Evolutionary conservation across 2,797 vertebrate genomes (phyloP), one percentile per base, ranked within the genome.

Genomic region (Pseudochirops corinnae): DNA sequence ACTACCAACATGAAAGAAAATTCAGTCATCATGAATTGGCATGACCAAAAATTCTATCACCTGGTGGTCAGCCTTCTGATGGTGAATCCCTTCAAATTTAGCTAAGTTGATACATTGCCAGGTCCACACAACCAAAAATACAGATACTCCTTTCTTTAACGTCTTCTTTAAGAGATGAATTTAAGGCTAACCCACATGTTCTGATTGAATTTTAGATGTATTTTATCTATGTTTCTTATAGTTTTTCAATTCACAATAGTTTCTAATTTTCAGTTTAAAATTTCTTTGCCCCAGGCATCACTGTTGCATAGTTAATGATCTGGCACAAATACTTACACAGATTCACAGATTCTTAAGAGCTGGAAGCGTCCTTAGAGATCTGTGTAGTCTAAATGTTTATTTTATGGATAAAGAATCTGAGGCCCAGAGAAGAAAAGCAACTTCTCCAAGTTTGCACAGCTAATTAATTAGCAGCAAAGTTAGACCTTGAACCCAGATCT

Each of bases 241-340:
- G 7, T 10, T 91, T 24, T 24, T 93, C 60, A 93, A 60, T 90
- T 94, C 50, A 10, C 29, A 93, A 92, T 1, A 92, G 26, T 26
- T 53, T 87, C 52, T 91, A 93, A 93, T 56, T 46, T 56, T 87
- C 33, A 92, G 92, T 74, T 74, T 39, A 91, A 55, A 92, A 82
- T 96, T 82, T 28, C 26, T 94, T 96, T 92, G 67, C 82, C 29
- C 90, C 55, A 92, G 67, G 67, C 29, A 31, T 96, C 67, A 94
- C 94, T 92, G 21, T 90, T 74, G 90, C 50, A 90, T 1, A 94
- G 56, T 53, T 90, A 62, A 90, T 91, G 31, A 60, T 55, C 7
- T 94, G 93, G 94, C 90, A 93, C 10, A 46, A 91, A 95, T 56
- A 50, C 0, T 13, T 94, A 6, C 93, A 67, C n/a, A 67, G 62